phyloP scores from a whole-genome alignment of 23 tunicate genomes.

The Oikopleura dioica region DNA sequence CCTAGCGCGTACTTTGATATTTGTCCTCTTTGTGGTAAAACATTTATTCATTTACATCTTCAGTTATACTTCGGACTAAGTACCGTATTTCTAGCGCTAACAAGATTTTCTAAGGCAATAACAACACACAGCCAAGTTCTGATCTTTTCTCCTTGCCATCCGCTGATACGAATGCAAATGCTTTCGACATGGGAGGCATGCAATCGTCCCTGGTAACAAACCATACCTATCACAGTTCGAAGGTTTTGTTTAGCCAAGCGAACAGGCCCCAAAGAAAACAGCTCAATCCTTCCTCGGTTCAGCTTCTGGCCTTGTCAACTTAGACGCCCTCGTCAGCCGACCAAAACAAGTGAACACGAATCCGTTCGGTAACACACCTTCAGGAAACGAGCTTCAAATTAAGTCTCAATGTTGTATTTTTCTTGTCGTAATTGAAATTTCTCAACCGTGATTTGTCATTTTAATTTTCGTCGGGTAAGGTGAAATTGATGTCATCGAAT shows the following conservation, averaged over 20 bases:
- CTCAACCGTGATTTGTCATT: background rate
- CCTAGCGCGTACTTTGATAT: too few species aligned
- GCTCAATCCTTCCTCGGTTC: slow-evolving; percentile 70
- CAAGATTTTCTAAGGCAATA: too few species aligned
- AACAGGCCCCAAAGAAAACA: slow-evolving; percentile 24
- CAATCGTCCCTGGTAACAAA: background rate
- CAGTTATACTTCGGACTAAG: too few species aligned
- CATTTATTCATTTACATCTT: too few species aligned
- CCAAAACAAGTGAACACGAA: slow-evolving; percentile 38
- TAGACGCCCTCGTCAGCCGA: slow-evolving; percentile 57
- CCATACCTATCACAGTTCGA: too few species aligned
- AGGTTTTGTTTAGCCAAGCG: background rate
- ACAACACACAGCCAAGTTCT: background rate
- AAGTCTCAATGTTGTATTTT: too few species aligned
- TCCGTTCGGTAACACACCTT: slow-evolving; percentile 36
- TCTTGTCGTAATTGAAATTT: background rate
- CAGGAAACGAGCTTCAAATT: slow-evolving; percentile 10
- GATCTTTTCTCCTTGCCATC: slow-evolving; percentile 10
- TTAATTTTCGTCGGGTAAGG: too few species aligned
- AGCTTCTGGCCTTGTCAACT: slow-evolving; percentile 55
- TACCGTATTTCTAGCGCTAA: too few species aligned
- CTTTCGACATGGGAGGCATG: background rate
- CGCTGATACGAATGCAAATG: background rate
- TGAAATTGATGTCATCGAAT: too few species aligned
- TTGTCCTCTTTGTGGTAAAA: too few species aligned